These are phyloP conservation scores for Phoenoteleia sp. DNA, from an alignment of 2,888 invertebrate species.

Conservation along the genomic window DNA sequence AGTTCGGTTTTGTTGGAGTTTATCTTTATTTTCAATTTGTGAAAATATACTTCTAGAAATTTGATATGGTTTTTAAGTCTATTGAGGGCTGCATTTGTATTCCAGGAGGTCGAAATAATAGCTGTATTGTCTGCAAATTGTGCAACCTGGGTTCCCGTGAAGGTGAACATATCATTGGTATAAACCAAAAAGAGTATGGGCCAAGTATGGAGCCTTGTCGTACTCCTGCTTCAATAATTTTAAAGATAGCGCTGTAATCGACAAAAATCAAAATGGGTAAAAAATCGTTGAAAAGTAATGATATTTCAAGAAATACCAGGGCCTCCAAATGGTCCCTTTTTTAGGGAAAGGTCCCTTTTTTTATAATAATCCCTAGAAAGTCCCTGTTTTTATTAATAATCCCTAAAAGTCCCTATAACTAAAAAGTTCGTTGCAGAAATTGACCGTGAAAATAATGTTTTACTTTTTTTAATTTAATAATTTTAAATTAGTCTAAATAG, in stretches of 20 bases:
- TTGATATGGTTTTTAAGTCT: background rate
- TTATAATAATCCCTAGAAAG: background rate
- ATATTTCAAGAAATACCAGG: no score
- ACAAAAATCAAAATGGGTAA: no score
- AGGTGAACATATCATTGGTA: background rate
- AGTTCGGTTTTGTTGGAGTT: background rate
- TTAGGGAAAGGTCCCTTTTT: background rate
- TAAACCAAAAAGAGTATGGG: background rate
- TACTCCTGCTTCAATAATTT: no score
- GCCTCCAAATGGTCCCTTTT: background rate
- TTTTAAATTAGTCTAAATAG: no score
- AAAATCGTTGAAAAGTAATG: no score
- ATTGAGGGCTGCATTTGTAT: background rate
- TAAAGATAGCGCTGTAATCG: no score
- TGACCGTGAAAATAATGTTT: no score
- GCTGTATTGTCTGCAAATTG: background rate
- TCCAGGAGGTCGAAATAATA: background rate
- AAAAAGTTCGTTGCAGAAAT: no score
- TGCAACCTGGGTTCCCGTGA: background rate
- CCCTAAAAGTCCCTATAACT: no score
- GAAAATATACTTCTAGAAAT: background rate
- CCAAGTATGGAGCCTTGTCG: background rate
- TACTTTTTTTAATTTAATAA: no score
- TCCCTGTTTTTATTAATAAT: background rate
- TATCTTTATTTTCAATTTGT: background rate